A percentile compares a stretch with the other conserved stretches of the same genome.
Evolutionary conservation across 1,140 invertebrate species (phyloP).

Genomic region (Parasteatoda tepidariorum): DNA sequence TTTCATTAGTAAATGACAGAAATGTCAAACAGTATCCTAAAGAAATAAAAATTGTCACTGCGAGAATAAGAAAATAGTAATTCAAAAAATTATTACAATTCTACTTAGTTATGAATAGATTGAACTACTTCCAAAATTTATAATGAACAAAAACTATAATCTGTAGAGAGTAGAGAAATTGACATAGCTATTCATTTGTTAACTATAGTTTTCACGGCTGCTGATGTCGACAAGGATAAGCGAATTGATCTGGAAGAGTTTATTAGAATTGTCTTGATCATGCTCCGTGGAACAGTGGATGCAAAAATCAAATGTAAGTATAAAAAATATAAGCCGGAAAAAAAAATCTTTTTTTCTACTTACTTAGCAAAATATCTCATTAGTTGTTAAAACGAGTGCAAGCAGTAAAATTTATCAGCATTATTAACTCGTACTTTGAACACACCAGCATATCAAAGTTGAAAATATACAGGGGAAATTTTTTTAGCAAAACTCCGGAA

Average conservation of each 20-base stretch:
- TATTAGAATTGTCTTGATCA: slow-evolving; percentile 4
- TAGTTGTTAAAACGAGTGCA: neutral
- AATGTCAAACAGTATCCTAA: no score
- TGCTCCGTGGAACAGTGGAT: slow-evolving; percentile 7
- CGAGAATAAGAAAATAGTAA: neutral
- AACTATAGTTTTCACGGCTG: slow-evolving; percentile 7
- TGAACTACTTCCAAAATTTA: neutral
- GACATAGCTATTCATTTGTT: neutral
- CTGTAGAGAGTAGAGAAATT: neutral
- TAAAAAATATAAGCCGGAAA: neutral
- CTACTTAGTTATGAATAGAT: neutral
- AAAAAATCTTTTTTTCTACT: neutral
- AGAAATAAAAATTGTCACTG: neutral
- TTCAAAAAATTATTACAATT: neutral
- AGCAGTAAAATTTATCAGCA: neutral
- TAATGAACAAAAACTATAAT: neutral
- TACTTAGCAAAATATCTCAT: neutral
- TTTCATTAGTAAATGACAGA: no score
- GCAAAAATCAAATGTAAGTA: slow-evolving; percentile 37
- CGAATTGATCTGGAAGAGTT: slow-evolving; percentile 11
- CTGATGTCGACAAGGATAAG: slow-evolving; percentile 6
- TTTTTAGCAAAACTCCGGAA: neutral
- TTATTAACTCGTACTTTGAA: neutral
- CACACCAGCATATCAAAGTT: neutral
- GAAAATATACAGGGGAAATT: neutral